Evolutionary conservation across 2,888 invertebrate genomes (phyloP).

Genomic region (Cephalotes varians): DNA sequence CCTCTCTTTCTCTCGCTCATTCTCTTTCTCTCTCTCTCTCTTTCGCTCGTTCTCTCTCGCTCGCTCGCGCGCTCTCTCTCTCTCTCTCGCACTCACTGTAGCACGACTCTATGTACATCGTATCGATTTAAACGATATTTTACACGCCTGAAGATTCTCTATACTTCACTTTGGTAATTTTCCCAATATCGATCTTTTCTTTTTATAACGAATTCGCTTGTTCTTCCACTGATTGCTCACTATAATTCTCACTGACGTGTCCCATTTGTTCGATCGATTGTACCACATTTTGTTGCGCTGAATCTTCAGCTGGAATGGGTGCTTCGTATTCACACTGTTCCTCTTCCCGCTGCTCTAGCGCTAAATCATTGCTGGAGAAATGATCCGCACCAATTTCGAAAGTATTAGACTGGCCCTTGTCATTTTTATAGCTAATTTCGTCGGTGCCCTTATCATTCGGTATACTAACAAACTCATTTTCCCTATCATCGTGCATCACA

Average conservation of each 20-base stretch:
- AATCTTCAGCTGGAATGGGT: slow-evolving; percentile 57
- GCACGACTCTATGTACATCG: slow-evolving; percentile 71
- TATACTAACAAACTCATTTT: background rate
- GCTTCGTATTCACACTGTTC: slow-evolving; percentile 46
- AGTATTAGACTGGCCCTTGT: background rate
- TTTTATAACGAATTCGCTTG: slow-evolving; percentile 48
- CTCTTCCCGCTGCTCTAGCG: slow-evolving; percentile 39
- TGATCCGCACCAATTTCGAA: slow-evolving; percentile 35
- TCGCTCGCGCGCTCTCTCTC: background rate
- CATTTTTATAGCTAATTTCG: slow-evolving; percentile 9
- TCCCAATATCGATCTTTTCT: slow-evolving; percentile 3
- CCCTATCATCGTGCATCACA: background rate
- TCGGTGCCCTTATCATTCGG: background rate
- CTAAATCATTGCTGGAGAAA: slow-evolving; percentile 27
- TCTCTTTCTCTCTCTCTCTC: background rate
- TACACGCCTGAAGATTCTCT: slow-evolving; percentile 62
- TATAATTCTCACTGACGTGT: slow-evolving; percentile 48
- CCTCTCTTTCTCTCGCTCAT: background rate
- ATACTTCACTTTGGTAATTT: slow-evolving; percentile 59
- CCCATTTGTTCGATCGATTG: slow-evolving; percentile 43
- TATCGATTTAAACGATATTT: slow-evolving; percentile 65
- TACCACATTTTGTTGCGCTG: slow-evolving; percentile 44
- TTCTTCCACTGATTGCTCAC: slow-evolving; percentile 50
- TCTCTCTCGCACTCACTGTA: slow-evolving; percentile 10
- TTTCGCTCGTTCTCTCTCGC: background rate